Evolutionary conservation across 1,140 invertebrate genomes (phyloP), one percentile per base, ranked within the genome.

Genomic region (Agrilus planipennis): DNA sequence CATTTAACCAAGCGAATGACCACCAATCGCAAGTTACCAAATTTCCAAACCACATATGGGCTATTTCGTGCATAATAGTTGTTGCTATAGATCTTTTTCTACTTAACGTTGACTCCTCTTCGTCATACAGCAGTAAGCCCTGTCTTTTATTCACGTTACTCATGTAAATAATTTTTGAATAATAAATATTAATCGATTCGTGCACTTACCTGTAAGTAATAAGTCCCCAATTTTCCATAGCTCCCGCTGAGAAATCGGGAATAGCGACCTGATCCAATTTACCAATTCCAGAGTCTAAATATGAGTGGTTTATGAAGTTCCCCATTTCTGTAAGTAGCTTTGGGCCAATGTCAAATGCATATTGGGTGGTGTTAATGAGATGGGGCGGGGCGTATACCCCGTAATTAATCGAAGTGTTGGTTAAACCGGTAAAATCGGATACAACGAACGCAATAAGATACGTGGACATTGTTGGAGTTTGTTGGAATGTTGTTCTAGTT

Each of bases 211-310:
- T 77, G 63, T 87, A 96, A 2, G 87, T 94, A n/a, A 95, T 77
- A 0, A 94, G 60, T 2, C 85, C 85, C 84, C 84, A 88, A 58
- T 89, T 89, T 55, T 89, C 86, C 85, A 89, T 89, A 2, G 84
- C 93, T 0, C 89, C 91, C n/a, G 86, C 84, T 32, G 77, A 67
- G 62, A 91, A 92, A 62, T 85, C 74, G 2, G 81, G 79, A 30
- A 85, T 71, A 9, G 77, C 73, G 17, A 84, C 67, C 53, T 81
- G 72, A 51, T 82, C 73, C 49, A 71, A 51, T 54, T 76, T 47
- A 0, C 16, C 19, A 0, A 39, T 21, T 27, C 36, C 47, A 27
- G 3, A 10, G 57, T 46, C 0, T 11, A 14, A 0, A 56, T 70
- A 77, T 30, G 61, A 57, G 14, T 67, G 44, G 15, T 47, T 56